phyloP scores from a whole-genome alignment of 2,888 invertebrate species.

The Nebria salina region DNA sequence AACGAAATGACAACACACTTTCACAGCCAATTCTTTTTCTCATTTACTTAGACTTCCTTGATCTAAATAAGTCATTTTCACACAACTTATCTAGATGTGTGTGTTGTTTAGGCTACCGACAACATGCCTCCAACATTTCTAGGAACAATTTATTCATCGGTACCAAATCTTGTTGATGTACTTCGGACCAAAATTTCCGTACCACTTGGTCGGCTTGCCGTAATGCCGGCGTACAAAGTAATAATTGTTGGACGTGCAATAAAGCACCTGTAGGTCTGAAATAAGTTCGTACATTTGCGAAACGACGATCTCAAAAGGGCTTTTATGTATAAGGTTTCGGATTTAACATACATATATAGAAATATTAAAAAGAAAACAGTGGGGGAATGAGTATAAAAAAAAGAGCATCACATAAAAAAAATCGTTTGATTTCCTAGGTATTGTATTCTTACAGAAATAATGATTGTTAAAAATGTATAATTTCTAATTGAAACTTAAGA shows the following conservation, averaged over 20 bases:
- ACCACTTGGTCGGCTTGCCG: constrained; percentile 91
- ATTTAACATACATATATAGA: not conserved
- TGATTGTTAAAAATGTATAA: too few relatives aligned
- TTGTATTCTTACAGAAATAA: too few relatives aligned
- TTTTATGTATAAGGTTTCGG: not conserved
- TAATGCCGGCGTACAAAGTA: constrained; percentile 87
- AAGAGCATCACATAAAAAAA: too few relatives aligned
- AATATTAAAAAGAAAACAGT: too few relatives aligned
- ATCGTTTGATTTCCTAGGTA: too few relatives aligned
- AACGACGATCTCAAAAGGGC: not conserved
- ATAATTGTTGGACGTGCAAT: constrained; percentile 83
- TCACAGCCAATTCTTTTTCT: not conserved
- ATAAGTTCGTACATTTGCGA: constrained; percentile 46
- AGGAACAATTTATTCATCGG: constrained; percentile 96
- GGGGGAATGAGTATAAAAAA: too few relatives aligned
- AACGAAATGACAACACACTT: constrained; percentile 2
- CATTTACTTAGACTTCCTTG: not conserved
- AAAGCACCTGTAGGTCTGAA: constrained; percentile 76
- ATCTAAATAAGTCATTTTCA: not conserved
- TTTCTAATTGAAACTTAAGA: too few relatives aligned
- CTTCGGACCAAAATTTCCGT: constrained; percentile 88
- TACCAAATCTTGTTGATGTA: constrained; percentile 88
- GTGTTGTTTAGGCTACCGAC: constrained; percentile 64
- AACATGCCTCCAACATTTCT: constrained; percentile 91
- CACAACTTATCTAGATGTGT: not conserved